phyloP scores from a whole-genome alignment of 2,888 invertebrate species.

The Meghimatium bilineatum region DNA sequence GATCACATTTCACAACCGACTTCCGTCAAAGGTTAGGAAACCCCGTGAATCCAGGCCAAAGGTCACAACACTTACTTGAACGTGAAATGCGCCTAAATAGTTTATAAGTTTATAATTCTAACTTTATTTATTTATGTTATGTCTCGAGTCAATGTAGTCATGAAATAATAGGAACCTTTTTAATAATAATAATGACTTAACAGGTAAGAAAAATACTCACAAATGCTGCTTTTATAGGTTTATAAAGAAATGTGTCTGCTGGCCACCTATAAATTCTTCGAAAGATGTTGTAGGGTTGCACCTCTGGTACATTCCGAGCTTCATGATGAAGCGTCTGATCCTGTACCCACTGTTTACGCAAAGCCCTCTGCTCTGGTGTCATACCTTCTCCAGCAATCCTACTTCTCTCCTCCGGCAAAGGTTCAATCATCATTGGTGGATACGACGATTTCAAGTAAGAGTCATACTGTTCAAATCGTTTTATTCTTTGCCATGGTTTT shows the following conservation, averaged over 20 bases:
- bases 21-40: no score
- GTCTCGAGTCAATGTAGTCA: not conserved
- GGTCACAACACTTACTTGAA: no score
- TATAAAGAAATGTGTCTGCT: slow-evolving; percentile 57
- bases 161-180: not conserved
- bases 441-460: slow-evolving; percentile 66
- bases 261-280: slow-evolving; percentile 64
- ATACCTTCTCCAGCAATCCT: slow-evolving; percentile 66
- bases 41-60: no score
- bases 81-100: no score
- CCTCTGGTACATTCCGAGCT: slow-evolving; percentile 65
- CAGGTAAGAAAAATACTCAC: slow-evolving; percentile 35
- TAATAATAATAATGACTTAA: not conserved
- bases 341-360: slow-evolving; percentile 72
- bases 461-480: slow-evolving; percentile 55
- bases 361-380: slow-evolving; percentile 71
- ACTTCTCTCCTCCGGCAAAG: slow-evolving; percentile 66
- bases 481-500: slow-evolving; percentile 61
- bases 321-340: slow-evolving; percentile 74
- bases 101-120: no score
- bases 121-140: no score
- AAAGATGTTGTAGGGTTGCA: slow-evolving; percentile 66
- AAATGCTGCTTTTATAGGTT: slow-evolving; percentile 37
- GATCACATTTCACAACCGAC: no score
- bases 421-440: slow-evolving; percentile 74